A percentile compares a stretch with the other conserved stretches of the same genome.
Conservation (phyloP, 2,888 invertebrate genomes). For the Campoplex nolae region DNA sequence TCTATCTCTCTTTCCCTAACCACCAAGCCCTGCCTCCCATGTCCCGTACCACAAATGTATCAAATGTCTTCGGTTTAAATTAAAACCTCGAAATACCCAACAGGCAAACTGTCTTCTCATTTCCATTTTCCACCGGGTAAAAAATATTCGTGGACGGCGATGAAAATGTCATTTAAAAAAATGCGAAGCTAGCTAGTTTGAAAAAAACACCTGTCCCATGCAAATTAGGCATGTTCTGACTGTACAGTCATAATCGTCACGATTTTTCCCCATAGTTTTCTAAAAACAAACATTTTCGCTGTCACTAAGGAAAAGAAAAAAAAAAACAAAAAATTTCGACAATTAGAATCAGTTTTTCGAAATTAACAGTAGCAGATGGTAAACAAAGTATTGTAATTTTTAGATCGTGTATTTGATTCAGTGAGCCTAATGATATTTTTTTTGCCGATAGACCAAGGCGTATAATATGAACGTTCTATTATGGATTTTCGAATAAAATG, state of each 20-base stretch:
- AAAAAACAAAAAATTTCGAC: not conserved
- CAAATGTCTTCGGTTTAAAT: conserved; percentile 73
- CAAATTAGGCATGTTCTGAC: not conserved
- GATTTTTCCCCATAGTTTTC: not conserved
- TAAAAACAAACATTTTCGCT: not conserved
- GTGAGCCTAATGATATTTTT: conserved; percentile 2
- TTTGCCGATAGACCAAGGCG: not conserved
- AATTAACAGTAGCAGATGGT: not conserved
- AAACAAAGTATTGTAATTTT: not conserved
- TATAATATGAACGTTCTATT: not conserved
- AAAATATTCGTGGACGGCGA: not conserved
- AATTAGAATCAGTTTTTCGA: not conserved
- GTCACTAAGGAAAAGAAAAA: not conserved
- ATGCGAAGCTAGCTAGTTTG: not conserved
- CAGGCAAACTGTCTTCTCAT: conserved; percentile 57
- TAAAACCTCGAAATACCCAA: conserved; percentile 70
- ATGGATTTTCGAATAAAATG: not conserved
- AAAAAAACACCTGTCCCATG: not conserved
- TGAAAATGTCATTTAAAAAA: not conserved
- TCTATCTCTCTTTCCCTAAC: not conserved
- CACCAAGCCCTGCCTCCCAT: conserved; percentile 22
- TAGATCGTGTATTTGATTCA: not conserved
- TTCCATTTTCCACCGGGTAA: conserved; percentile 24
- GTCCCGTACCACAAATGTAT: conserved; percentile 65
- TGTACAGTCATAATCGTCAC: not conserved